Conservation (phyloP, 2,888 invertebrate genomes). For the Lochmaea capreae region DNA sequence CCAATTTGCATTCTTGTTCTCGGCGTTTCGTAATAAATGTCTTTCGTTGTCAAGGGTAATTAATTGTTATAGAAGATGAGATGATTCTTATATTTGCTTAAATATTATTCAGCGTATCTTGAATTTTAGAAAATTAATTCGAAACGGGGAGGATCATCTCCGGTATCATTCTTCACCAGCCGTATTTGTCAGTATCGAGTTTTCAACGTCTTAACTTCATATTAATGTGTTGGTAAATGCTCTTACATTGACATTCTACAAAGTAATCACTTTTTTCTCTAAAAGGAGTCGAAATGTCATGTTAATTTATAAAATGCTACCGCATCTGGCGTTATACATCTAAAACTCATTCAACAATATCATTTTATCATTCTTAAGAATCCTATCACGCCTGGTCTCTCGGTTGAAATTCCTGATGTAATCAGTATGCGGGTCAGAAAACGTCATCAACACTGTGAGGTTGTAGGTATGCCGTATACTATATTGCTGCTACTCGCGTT, state of each 20-base stretch:
- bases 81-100: background rate
- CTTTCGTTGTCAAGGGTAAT: conserved; percentile 9
- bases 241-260: background rate
- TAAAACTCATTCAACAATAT: conserved; percentile 28
- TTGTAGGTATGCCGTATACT: conserved; percentile 22
- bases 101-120: background rate
- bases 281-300: background rate
- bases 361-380: conserved; percentile 31
- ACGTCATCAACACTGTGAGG: conserved; percentile 28
- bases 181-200: no score
- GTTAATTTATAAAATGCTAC: background rate
- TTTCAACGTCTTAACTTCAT: background rate
- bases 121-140: background rate
- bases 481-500: conserved; percentile 11
- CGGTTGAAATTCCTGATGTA: conserved; percentile 20
- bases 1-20: conserved; percentile 23
- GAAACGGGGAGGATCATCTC: background rate
- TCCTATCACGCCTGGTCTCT: conserved; percentile 29
- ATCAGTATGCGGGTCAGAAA: conserved; percentile 33
- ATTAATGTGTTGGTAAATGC: background rate
- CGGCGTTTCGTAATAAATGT: conserved; percentile 31
- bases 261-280: background rate
- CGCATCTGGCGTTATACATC: background rate
- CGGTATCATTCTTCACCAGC: no score
- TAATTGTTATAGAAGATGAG: conserved; percentile 13